Conservation (phyloP, 1,140 invertebrate species). For the Latrodectus geometricus region DNA sequence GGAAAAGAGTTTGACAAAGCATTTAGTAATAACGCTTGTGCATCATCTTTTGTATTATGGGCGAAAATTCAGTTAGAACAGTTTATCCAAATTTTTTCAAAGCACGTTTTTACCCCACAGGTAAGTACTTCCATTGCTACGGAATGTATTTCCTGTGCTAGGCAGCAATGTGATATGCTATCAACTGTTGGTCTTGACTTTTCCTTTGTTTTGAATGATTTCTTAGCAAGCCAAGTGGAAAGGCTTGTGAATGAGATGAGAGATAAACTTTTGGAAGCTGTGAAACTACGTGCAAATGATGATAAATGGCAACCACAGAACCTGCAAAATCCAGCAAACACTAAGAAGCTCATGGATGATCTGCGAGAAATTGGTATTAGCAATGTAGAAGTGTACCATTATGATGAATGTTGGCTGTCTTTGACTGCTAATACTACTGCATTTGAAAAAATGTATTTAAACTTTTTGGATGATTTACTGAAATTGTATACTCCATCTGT, state of each 20-base stretch:
- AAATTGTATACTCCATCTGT: slow-evolving; percentile 77
- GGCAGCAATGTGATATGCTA: slow-evolving; percentile 80
- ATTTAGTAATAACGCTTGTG: slow-evolving; percentile 76
- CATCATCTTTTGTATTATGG: slow-evolving; percentile 87
- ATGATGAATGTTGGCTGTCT: slow-evolving; percentile 77
- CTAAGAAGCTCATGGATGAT: slow-evolving; percentile 74
- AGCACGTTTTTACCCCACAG: slow-evolving; percentile 94
- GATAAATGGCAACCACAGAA: slow-evolving; percentile 81
- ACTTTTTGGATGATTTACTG: slow-evolving; percentile 78
- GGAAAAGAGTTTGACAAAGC: slow-evolving; percentile 85
- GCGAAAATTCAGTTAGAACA: slow-evolving; percentile 85
- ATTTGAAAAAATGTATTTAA: slow-evolving; percentile 78
- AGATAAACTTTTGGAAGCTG: slow-evolving; percentile 81
- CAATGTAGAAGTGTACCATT: slow-evolving; percentile 71
- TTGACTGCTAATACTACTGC: slow-evolving; percentile 79
- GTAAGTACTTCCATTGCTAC: slow-evolving; percentile 84
- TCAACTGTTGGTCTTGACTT: slow-evolving; percentile 79
- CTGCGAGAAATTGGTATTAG: slow-evolving; percentile 73
- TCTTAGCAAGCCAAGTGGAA: slow-evolving; percentile 78
- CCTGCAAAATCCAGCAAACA: slow-evolving; percentile 73
- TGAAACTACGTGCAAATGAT: slow-evolving; percentile 77
- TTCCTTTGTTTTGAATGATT: slow-evolving; percentile 84
- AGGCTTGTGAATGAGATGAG: slow-evolving; percentile 75
- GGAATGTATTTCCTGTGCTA: slow-evolving; percentile 85
- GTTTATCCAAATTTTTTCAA: slow-evolving; percentile 83